phyloP scores from a whole-genome alignment of 2,888 invertebrate genomes.

The Globia sparganii region DNA sequence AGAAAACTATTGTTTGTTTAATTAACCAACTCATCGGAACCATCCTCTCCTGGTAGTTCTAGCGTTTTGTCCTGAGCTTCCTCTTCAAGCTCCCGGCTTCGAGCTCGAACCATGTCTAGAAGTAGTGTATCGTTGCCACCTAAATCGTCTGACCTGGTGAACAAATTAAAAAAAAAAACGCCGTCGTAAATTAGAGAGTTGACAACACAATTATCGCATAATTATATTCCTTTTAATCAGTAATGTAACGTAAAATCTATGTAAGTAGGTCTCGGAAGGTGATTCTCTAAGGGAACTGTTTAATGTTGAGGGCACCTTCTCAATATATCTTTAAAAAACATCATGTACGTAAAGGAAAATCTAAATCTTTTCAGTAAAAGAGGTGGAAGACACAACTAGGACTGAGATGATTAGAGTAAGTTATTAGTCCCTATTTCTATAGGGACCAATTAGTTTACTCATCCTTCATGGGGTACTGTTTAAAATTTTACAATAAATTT shows the following conservation, averaged over 20 bases:
- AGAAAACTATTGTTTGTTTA: slow-evolving; percentile 15
- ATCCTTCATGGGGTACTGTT: not conserved
- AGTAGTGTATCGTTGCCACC: slow-evolving; percentile 80
- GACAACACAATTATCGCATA: not conserved
- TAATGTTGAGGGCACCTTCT: not conserved
- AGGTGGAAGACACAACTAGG: not conserved
- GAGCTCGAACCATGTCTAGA: slow-evolving; percentile 84
- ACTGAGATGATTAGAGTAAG: too few relatives aligned
- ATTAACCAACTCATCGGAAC: slow-evolving; percentile 76
- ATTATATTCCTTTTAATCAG: not conserved
- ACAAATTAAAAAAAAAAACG: not conserved
- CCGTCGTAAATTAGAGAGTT: not conserved
- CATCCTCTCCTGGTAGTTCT: slow-evolving; percentile 75
- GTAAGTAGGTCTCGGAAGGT: not conserved
- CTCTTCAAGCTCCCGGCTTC: slow-evolving; percentile 75
- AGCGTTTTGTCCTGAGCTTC: slow-evolving; percentile 77
- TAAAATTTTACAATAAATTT: not conserved
- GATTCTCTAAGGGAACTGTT: not conserved
- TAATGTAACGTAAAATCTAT: not conserved
- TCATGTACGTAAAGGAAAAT: too few relatives aligned
- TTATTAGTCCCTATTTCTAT: too few relatives aligned
- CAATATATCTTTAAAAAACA: not conserved
- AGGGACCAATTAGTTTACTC: not conserved
- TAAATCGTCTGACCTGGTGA: slow-evolving; percentile 67
- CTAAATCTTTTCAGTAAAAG: not conserved